Percentiles rank a stretch among this genome's conserved stretches.
These are phyloP conservation scores for Lepeophtheirus salmonis DNA, from an alignment of 1,140 invertebrate genomes.

Conservation along the genomic window DNA sequence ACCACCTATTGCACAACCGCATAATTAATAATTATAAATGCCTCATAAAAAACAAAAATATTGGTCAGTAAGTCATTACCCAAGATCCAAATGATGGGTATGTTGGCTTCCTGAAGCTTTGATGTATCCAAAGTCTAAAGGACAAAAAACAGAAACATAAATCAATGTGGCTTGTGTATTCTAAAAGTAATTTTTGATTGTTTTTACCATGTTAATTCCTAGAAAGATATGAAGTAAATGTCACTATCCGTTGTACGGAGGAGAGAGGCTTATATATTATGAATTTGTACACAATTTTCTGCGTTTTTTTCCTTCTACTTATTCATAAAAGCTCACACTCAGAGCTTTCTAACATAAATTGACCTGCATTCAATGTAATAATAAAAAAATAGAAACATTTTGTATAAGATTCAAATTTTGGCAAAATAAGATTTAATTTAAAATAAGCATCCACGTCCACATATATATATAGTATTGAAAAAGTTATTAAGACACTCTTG, in stretches of 20 bases:
- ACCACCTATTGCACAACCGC: constrained; percentile 42
- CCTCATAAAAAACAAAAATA: neutral
- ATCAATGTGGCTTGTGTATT: neutral
- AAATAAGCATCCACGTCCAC: too few species aligned
- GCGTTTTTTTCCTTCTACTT: neutral
- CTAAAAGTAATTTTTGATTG: neutral
- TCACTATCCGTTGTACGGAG: neutral
- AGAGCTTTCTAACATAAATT: too few species aligned
- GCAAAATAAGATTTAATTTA: too few species aligned
- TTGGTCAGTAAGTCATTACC: constrained; percentile 22
- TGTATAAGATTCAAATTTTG: too few species aligned
- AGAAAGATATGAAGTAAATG: neutral
- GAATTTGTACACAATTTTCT: neutral
- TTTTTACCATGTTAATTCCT: neutral
- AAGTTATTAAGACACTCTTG: too few species aligned
- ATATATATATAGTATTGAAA: too few species aligned
- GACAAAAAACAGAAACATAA: neutral
- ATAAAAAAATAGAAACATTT: too few species aligned
- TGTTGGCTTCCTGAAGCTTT: constrained; percentile 26
- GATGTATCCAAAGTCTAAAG: constrained; percentile 23
- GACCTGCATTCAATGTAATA: too few species aligned
- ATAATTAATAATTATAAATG: constrained; percentile 15
- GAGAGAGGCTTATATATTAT: neutral
- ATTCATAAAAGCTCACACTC: too few species aligned
- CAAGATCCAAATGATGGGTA: constrained; percentile 30